These are phyloP conservation scores for Lampris incognitus DNA, from an alignment of 2,113 vertebrate species.

Conservation along the genomic window DNA sequence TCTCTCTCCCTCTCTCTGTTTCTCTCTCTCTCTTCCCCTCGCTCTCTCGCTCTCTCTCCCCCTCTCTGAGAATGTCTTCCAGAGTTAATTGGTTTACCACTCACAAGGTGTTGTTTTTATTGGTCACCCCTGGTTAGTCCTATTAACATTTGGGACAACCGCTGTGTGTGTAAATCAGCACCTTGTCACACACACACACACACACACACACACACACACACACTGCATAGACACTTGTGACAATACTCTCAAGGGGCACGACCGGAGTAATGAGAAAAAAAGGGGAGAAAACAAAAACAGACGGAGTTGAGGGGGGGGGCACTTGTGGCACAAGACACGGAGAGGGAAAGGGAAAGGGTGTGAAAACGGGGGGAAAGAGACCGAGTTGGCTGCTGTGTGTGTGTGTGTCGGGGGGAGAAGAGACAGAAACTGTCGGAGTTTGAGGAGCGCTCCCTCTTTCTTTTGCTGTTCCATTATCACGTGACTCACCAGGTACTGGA, in stretches of 20 bases:
- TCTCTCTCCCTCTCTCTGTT: slow-evolving; percentile 18
- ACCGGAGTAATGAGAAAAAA: not conserved
- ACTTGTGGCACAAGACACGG: not conserved
- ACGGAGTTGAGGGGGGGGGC: not conserved
- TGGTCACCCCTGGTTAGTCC: slow-evolving; percentile 47
- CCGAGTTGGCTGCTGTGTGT: no score
- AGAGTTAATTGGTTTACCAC: slow-evolving; percentile 80
- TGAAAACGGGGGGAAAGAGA: not conserved
- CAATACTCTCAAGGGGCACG: slow-evolving; percentile 18
- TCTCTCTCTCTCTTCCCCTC: slow-evolving; percentile 24
- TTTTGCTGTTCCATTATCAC: slow-evolving; percentile 10
- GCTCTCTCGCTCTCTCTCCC: slow-evolving; percentile 14
- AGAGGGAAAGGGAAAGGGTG: not conserved
- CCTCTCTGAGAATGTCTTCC: not conserved
- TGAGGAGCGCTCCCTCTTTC: not conserved
- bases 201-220: slow-evolving; percentile 9
- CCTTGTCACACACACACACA: slow-evolving; percentile 45
- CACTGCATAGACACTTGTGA: slow-evolving; percentile 47
- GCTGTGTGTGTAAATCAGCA: slow-evolving; percentile 71
- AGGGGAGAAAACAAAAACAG: not conserved
- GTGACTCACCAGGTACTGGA: slow-evolving; percentile 22
- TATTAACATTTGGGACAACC: slow-evolving; percentile 60
- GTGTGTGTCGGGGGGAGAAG: no score
- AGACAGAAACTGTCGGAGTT: not conserved
- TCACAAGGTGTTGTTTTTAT: slow-evolving; percentile 72